These are phyloP conservation scores for Autographa pulchrina DNA, from an alignment of 2,888 invertebrate genomes.

Conservation along the genomic window DNA sequence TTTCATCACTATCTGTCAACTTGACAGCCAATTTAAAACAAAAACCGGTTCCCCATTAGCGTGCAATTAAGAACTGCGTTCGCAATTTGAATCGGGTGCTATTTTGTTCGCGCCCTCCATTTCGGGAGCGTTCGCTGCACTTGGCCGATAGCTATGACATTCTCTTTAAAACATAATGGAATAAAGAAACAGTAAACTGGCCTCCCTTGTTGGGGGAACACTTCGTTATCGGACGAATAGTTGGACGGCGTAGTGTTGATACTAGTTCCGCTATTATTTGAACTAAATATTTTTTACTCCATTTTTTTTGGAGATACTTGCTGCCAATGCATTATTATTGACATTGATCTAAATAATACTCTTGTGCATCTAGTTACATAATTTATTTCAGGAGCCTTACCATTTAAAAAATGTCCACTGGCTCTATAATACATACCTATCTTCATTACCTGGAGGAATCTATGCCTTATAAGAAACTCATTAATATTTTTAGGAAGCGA, in stretches of 20 bases:
- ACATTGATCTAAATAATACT: too few relatives aligned
- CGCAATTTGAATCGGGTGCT: conserved; percentile 67
- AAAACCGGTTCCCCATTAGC: conserved; percentile 63
- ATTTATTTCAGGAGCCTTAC: too few relatives aligned
- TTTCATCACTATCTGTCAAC: conserved; percentile 43
- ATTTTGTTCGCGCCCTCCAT: conserved; percentile 69
- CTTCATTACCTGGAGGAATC: too few relatives aligned
- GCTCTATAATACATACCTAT: too few relatives aligned
- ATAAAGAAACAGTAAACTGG: conserved; percentile 88
- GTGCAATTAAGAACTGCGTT: conserved; percentile 67
- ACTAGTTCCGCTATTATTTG: conserved; percentile 22
- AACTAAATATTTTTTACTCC: too few relatives aligned
- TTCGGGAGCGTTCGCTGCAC: conserved; percentile 71
- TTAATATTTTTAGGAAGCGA: too few relatives aligned
- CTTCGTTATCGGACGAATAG: conserved; percentile 75
- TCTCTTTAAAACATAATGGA: conserved; percentile 88
- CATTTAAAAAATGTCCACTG: too few relatives aligned
- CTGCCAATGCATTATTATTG: too few relatives aligned
- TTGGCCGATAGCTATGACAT: conserved; percentile 86
- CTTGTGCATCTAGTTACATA: too few relatives aligned
- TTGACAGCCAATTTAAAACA: conserved; percentile 66
- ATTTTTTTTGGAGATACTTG: too few relatives aligned
- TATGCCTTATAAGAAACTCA: too few relatives aligned
- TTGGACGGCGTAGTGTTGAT: conserved; percentile 66
- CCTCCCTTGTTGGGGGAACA: conserved; percentile 81